Evolutionary conservation across 2,797 vertebrate genomes (phyloP).

Genomic region (Manis crassicaudata): DNA sequence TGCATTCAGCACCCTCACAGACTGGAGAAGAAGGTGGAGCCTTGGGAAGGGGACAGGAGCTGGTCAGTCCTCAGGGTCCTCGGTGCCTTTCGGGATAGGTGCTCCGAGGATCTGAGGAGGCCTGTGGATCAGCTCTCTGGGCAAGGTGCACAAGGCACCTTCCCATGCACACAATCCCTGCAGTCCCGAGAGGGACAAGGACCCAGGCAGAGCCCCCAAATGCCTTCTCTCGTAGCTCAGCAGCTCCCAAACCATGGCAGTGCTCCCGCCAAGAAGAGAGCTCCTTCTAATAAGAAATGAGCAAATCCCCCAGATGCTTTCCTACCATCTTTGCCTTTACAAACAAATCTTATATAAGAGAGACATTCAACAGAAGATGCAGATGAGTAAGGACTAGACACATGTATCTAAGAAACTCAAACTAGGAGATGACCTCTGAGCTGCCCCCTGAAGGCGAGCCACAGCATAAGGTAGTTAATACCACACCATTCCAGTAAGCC

Average conservation of each 20-base stretch:
- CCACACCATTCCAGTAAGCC: fast-evolving
- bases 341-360: not conserved
- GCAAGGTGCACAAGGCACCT: not conserved
- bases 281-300: not conserved
- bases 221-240: no score
- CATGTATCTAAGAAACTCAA: fast-evolving
- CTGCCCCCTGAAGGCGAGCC: fast-evolving
- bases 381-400: no score
- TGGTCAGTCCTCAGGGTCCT: not conserved
- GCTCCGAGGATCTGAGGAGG: not conserved
- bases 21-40: not conserved
- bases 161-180: not conserved
- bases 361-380: not conserved
- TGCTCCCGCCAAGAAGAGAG: not conserved
- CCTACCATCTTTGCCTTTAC: not conserved
- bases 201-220: fast-evolving
- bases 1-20: fast-evolving
- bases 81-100: no score
- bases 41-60: fast-evolving
- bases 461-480: fast-evolving
- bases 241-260: not conserved
- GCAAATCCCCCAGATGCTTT: not conserved
- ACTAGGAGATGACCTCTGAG: not conserved
- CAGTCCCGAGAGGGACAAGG: fast-evolving
- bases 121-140: not conserved